These are phyloP conservation scores for Lampropteryx suffumata DNA, from an alignment of 2,888 invertebrate species.

Conservation along the genomic window DNA sequence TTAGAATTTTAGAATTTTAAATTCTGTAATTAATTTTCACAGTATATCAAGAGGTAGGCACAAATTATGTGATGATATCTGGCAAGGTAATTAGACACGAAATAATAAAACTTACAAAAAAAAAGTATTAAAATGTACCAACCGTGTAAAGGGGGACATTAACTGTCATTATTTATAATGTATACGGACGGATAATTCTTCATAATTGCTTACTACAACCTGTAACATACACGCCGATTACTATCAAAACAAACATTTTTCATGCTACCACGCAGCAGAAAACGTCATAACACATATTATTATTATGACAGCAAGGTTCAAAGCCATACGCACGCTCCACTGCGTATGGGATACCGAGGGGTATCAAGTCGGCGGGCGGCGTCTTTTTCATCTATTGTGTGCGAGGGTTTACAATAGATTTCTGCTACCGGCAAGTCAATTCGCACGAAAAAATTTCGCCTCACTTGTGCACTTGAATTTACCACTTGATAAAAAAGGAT, in stretches of 20 bases:
- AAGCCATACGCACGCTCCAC: slow-evolving; percentile 52
- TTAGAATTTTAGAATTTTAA: too few relatives aligned
- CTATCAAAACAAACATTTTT: slow-evolving; percentile 54
- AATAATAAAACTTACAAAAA: too few relatives aligned
- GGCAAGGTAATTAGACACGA: too few relatives aligned
- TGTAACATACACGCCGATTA: slow-evolving; percentile 35
- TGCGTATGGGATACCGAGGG: slow-evolving; percentile 40
- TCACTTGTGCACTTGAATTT: slow-evolving; percentile 74
- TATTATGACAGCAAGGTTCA: slow-evolving; percentile 59
- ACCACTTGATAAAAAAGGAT: slow-evolving; percentile 71
- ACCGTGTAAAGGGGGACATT: too few relatives aligned
- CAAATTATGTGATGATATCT: too few relatives aligned
- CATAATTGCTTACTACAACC: slow-evolving; percentile 28
- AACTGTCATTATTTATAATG: too few relatives aligned
- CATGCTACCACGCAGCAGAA: slow-evolving; percentile 49
- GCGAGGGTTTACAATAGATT: slow-evolving; percentile 49
- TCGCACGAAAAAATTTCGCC: slow-evolving; percentile 63
- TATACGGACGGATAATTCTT: not conserved
- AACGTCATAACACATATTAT: slow-evolving; percentile 55
- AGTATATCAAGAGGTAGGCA: too few relatives aligned
- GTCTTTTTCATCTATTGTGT: slow-evolving; percentile 50
- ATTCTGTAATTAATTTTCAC: too few relatives aligned
- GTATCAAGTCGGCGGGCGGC: slow-evolving; percentile 48
- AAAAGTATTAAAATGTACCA: too few relatives aligned
- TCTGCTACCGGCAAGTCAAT: slow-evolving; percentile 56